Evolutionary conservation across 2,888 invertebrate species (phyloP).

Genomic region (Callimorpha dominula): DNA sequence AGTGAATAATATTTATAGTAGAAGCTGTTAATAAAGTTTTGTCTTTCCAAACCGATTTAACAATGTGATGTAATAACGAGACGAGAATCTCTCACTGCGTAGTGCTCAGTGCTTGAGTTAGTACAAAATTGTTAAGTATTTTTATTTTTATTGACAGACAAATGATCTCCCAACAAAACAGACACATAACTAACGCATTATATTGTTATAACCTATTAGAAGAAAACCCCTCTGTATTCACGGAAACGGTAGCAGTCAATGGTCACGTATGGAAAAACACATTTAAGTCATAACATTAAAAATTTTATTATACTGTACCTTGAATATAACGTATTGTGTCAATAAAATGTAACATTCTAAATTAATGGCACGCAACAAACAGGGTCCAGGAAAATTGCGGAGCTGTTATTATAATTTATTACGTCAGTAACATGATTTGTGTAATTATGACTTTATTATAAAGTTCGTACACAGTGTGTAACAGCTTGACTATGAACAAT

Average conservation of each 20-base stretch:
- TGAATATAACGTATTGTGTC: conserved; percentile 27
- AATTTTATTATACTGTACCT: conserved; percentile 24
- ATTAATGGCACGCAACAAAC: conserved; percentile 9
- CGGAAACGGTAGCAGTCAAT: conserved; percentile 26
- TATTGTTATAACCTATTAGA: not conserved
- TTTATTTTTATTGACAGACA: not conserved
- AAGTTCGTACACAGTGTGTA: not conserved
- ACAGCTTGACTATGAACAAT: not conserved
- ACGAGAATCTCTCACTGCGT: not conserved
- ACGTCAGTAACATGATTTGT: conserved; percentile 19
- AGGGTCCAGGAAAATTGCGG: conserved; percentile 19
- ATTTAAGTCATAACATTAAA: conserved; percentile 37
- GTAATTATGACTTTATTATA: conserved; percentile 18
- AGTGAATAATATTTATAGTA: not conserved
- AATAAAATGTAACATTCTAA: conserved; percentile 28
- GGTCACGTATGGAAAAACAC: conserved; percentile 25
- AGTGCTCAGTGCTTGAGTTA: not conserved
- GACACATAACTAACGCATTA: not conserved
- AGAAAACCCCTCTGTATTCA: not conserved
- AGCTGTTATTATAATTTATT: conserved; percentile 15
- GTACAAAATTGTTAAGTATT: not conserved
- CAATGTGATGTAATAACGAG: not conserved
- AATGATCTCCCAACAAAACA: not conserved
- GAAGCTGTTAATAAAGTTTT: not conserved
- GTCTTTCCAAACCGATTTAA: not conserved